Evolutionary conservation across 2,888 invertebrate genomes (phyloP).

Genomic region (Pachliopta kotzebuea): DNA sequence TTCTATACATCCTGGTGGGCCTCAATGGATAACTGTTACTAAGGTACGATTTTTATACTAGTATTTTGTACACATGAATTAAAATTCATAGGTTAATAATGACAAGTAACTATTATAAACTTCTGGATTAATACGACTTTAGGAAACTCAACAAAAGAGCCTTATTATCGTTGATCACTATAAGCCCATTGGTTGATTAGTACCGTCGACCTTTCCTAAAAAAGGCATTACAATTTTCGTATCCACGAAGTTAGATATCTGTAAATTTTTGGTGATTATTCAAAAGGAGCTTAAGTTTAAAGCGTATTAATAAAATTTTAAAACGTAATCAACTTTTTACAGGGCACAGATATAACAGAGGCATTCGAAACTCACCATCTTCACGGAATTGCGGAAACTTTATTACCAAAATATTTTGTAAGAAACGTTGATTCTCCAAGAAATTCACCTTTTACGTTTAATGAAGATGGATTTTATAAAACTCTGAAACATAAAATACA

Average conservation of each 20-base stretch:
- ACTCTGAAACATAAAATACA: conserved; percentile 84
- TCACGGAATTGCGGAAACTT: conserved; percentile 74
- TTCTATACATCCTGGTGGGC: conserved; percentile 91
- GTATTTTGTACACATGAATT: not conserved
- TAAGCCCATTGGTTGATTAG: no score
- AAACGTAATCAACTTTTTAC: not conserved
- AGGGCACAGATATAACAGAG: conserved; percentile 85
- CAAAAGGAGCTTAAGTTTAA: no score
- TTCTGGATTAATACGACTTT: no score
- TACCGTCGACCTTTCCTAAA: no score
- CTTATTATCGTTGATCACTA: no score
- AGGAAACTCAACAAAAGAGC: no score
- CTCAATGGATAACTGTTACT: conserved; percentile 85
- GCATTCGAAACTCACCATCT: conserved; percentile 83
- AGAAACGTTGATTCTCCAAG: conserved; percentile 82
- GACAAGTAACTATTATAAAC: no score
- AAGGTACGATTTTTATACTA: conserved; percentile 71
- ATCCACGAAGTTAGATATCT: no score
- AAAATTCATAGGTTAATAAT: not conserved
- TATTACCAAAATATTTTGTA: conserved; percentile 85
- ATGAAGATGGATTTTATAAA: conserved; percentile 88
- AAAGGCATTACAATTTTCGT: no score
- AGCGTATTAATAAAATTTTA: not conserved
- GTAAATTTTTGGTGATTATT: no score
- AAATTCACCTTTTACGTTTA: conserved; percentile 87